Evolutionary conservation across 2,113 vertebrate genomes (phyloP).

Genomic region (Pandion haliaetus): DNA sequence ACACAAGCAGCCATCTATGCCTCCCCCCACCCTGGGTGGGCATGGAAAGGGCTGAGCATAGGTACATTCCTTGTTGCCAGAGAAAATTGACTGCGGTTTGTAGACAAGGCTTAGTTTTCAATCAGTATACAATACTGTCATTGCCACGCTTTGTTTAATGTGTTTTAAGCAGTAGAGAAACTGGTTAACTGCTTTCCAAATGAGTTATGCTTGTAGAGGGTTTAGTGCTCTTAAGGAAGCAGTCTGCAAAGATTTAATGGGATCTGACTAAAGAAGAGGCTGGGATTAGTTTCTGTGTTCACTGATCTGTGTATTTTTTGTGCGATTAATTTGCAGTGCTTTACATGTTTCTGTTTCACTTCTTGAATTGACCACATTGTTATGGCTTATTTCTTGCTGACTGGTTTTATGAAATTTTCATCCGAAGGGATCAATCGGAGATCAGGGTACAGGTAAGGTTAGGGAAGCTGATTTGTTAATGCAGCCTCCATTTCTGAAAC

Average conservation of each 20-base stretch:
- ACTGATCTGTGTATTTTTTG: background rate
- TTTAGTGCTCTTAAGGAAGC: background rate
- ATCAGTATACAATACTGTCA: background rate
- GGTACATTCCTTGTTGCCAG: background rate
- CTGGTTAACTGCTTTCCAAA: background rate
- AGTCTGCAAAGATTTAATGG: background rate
- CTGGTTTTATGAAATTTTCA: background rate
- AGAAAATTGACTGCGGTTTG: background rate
- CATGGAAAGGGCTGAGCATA: background rate
- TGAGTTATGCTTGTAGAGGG: background rate
- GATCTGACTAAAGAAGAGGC: background rate
- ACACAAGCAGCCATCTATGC: background rate
- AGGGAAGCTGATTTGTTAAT: background rate
- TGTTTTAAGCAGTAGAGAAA: background rate
- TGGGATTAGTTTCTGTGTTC: background rate
- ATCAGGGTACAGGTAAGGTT: background rate
- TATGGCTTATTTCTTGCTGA: background rate
- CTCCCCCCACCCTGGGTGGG: accelerated
- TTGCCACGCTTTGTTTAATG: background rate
- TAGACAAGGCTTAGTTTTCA: background rate
- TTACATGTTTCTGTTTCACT: background rate
- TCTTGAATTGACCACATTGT: background rate
- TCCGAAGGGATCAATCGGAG: background rate
- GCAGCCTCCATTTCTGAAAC: background rate
- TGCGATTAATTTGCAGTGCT: background rate